Evolutionary conservation across 1,140 invertebrate genomes (phyloP).

Genomic region (Carposina sasakii): DNA sequence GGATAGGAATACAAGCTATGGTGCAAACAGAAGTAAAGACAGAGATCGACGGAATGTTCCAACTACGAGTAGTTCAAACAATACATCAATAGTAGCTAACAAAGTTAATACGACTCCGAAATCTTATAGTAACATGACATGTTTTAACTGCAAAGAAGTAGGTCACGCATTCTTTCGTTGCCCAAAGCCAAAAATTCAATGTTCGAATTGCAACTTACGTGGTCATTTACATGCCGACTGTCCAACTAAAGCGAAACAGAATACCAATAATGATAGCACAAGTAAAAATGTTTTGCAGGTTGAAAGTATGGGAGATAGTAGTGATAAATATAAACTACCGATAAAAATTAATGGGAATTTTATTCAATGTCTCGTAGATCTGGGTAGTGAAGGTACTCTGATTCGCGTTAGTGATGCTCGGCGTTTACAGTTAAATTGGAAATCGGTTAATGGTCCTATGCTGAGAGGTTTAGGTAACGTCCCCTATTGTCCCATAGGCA

Average conservation of each 20-base stretch:
- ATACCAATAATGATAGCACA: background rate
- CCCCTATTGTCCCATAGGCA: background rate
- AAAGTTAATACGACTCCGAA: background rate
- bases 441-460: background rate
- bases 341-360: background rate
- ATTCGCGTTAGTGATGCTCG: background rate
- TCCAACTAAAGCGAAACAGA: conserved; percentile 1
- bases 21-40: background rate
- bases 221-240: conserved; percentile 3
- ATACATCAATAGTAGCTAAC: background rate
- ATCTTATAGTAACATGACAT: background rate
- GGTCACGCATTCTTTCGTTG: conserved; percentile 11
- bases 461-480: background rate
- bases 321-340: conserved; percentile 2
- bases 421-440: conserved; percentile 1
- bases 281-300: background rate
- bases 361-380: background rate
- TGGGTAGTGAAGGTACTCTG: conserved; percentile 6
- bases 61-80: background rate
- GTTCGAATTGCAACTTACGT: background rate
- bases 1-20: background rate
- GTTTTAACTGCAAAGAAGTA: conserved; percentile 16
- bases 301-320: background rate
- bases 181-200: conserved; percentile 5
- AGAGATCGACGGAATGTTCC: conserved; percentile 1